Evolutionary conservation across 2,888 invertebrate species (phyloP), one percentile per base, ranked within the genome.

Genomic region (Spialia ferax): DNA sequence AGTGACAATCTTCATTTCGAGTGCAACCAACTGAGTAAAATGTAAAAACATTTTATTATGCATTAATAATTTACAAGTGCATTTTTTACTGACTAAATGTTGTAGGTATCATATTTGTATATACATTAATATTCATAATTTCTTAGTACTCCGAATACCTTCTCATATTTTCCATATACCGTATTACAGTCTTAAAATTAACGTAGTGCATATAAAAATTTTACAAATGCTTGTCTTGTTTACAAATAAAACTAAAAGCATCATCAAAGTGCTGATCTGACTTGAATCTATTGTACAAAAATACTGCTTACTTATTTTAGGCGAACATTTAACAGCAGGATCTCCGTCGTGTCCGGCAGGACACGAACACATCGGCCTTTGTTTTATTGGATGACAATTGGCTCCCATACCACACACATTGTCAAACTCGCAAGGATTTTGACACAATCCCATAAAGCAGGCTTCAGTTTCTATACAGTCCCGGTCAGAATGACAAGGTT

Each of bases 401-500:
- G 97, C 97, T 88, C 96, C 96, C 74, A 94, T 84, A 75, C 96
- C 96, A 93, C 97, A 97, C 73, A 96, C 95, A 88, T 95, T 96
- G 84, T 96, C 95, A 95, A 97, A 95, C 87, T 96, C 96, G 92
- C 97, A 97, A 77, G 97, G 97, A 91, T 97, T 96, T 88, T 96
- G 96, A 91, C 97, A 97, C 79, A 95, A 91, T 80, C 96, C 96
- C 95, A 96, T 96, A 91, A 96, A 96, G 92, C 97, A 97, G 82
- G 97, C 96, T 94, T 97, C 96, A 76, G 95, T 96, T 84, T 96
- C 96, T 91, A 96, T 96, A 94, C 97, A 97, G 92, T 97, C 97
- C 84, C 95, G 96, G 91, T 97, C 97, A 86, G 96, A 96, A 91
- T 96, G 95, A 94, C 97, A 97, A 82, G 96, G 96, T 90, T 96